Evolutionary conservation across 2,888 invertebrate genomes (phyloP).

Genomic region (Bhutanitis thaidina): DNA sequence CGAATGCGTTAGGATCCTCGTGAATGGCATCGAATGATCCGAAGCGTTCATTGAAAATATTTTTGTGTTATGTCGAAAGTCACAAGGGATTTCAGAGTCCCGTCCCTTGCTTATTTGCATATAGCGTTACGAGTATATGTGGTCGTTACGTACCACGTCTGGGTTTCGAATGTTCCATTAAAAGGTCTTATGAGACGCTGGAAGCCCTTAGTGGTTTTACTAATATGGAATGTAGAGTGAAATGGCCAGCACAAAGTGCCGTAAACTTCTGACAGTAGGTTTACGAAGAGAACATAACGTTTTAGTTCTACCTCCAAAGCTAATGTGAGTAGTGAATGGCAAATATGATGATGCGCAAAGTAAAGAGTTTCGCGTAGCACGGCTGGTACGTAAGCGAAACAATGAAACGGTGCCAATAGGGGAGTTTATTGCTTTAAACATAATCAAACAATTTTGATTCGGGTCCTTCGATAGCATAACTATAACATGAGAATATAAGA

Average conservation of each 20-base stretch:
- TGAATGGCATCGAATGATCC: not conserved
- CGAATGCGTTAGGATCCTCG: not conserved
- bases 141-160: not conserved
- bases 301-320: not conserved
- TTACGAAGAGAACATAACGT: not conserved
- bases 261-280: not conserved
- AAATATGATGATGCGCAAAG: not conserved
- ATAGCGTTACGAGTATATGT: not conserved
- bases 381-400: conserved; percentile 5
- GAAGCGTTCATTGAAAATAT: not conserved
- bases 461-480: not conserved
- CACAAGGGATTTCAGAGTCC: not conserved
- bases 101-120: not conserved
- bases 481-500: too few species aligned
- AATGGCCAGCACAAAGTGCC: not conserved
- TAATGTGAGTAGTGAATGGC: conserved; percentile 7
- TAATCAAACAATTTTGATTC: not conserved
- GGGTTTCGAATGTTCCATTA: not conserved
- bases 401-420: not conserved
- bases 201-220: not conserved
- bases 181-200: not conserved
- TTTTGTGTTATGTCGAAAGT: not conserved
- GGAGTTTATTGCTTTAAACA: not conserved
- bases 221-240: not conserved
- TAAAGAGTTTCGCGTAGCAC: not conserved